Evolutionary conservation across 2,113 vertebrate genomes (phyloP), one percentile per base, ranked within the genome.

Genomic region (Corydoras sp.): DNA sequence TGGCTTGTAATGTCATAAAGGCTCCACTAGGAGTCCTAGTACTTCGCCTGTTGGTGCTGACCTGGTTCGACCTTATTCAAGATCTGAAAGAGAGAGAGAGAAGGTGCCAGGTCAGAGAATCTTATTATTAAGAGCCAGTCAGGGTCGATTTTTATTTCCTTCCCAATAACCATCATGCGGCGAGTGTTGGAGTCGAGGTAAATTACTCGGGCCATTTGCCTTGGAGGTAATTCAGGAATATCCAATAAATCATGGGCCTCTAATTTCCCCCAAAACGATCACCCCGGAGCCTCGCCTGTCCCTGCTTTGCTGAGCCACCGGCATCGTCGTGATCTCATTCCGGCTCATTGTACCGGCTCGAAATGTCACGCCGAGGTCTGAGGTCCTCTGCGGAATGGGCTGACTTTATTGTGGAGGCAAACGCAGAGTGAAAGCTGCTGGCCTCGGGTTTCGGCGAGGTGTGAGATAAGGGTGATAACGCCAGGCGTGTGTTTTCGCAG

Each of bases 381-480:
- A 7, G 14, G 18, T 63, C 61, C 59, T 51, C 32, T 51, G n/a
- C 14, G 31, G 5, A 51, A 65, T 11, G 31, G 56, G 29, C 50
- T 66, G 50, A 65, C 48, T 75, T 73, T n/a, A 62, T 64, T 69
- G 62, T 48, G 24, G 29, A 67, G 32, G 51, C 32, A 70, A 77
- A 65, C n/a, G 14, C 62, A 70, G 66, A 53, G 15, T 66, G 71
- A 71, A 67, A 62, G 12, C 65, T 65, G 65, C 30, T 54, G 65
- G 60, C 48, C 32, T 10, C n/a, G 60, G 68, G 51, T 49, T 18
- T 15, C 63, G 54, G 14, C 55, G 62, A 74, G 24, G 58, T 74
- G 76, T 77, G 58, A 77, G 74, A 74, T 66, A 62, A 67, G 58
- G 43, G 62, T 62, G 56, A 70, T 71, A 70, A 71, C 70, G 65